A percentile compares a stretch with the other conserved stretches of the same genome.
phyloP scores from a whole-genome alignment of 2,888 invertebrate species.

The Perizoma flavofasciatum region DNA sequence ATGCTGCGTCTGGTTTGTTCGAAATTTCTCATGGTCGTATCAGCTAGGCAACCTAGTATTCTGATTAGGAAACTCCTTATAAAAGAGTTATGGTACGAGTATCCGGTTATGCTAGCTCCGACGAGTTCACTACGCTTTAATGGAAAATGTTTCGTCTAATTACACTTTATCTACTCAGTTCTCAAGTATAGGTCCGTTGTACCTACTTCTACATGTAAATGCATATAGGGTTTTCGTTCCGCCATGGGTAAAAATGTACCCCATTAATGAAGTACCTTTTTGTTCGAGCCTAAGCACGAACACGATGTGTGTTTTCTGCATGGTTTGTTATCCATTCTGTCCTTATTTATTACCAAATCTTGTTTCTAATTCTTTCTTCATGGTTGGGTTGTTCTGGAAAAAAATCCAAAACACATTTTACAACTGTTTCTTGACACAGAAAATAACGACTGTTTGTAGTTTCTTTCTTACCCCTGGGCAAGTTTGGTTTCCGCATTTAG shows the following conservation, averaged over 20 bases:
- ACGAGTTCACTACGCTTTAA: too few species aligned
- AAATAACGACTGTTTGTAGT: not conserved
- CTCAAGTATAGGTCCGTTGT: too few species aligned
- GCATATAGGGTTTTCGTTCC: too few species aligned
- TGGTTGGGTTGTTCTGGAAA: conserved; percentile 50
- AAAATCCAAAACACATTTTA: conserved; percentile 23
- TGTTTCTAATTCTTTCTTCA: conserved; percentile 49
- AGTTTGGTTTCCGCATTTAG: conserved; percentile 47
- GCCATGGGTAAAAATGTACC: not conserved
- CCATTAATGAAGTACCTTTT: not conserved
- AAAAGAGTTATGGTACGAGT: too few species aligned
- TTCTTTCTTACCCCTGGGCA: conserved; percentile 53
- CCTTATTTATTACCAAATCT: conserved; percentile 45
- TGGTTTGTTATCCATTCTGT: not conserved
- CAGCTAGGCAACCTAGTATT: too few species aligned
- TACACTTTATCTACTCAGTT: too few species aligned
- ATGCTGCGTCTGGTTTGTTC: too few species aligned
- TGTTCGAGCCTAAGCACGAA: conserved; percentile 1
- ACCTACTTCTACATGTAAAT: too few species aligned
- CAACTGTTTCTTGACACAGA: not conserved
- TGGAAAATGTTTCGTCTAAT: too few species aligned
- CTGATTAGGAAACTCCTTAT: too few species aligned
- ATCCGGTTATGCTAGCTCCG: too few species aligned
- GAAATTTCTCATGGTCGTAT: too few species aligned
- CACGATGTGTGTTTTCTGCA: conserved; percentile 14